Evolutionary conservation across 2,797 vertebrate genomes (phyloP), one percentile per base, ranked within the genome.

Genomic region (Sciurus carolinensis): DNA sequence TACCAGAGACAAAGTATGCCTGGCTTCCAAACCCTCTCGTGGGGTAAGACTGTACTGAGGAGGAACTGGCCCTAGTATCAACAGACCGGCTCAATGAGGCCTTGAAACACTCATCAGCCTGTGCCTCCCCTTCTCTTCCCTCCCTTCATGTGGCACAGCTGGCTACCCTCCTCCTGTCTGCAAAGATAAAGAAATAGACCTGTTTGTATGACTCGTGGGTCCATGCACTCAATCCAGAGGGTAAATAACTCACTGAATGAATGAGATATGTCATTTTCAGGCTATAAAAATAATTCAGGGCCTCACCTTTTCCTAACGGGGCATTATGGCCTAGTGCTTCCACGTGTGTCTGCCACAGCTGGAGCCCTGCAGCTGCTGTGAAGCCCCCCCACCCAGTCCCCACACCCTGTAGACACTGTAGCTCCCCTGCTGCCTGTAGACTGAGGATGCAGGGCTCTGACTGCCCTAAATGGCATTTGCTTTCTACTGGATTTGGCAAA

Each of bases 261-360:
- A 97, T 98, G 98, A 98, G 98, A 98, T 96, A 84, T 98, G 98
- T 98, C 98, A 97, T 95, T 98, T 95, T 96, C 97, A 96, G 97
- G 95, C 98, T 97, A 97, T 98, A 97, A 98, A 98, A 97, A 95
- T 98, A 98, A 99, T 98, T 98, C 97, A 98, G 96, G 89, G 97
- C 95, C 97, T 98, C 98, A 98, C 97, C 98, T 98, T 98, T 98
- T 98, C 98, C 98, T 98, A 98, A 98, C 96, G 97, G 98, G 97
- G 97, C 98, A 97, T 98, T 96, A 47, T 94, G 97, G 97, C 97
- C 96, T 91, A 93, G 96, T 2, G 1, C 87, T 96, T 97, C 97
- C 97, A 94, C 94, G 94, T 95, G 94, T 95, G 75, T 57, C 62
- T n/a, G 50, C 86, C 52, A 82, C 90, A 96, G 96, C 96, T 97